A percentile compares a stretch with the other conserved stretches of the same genome.
Conservation (phyloP, 2,888 invertebrate genomes). For the Steinernema hermaphroditum region DNA sequence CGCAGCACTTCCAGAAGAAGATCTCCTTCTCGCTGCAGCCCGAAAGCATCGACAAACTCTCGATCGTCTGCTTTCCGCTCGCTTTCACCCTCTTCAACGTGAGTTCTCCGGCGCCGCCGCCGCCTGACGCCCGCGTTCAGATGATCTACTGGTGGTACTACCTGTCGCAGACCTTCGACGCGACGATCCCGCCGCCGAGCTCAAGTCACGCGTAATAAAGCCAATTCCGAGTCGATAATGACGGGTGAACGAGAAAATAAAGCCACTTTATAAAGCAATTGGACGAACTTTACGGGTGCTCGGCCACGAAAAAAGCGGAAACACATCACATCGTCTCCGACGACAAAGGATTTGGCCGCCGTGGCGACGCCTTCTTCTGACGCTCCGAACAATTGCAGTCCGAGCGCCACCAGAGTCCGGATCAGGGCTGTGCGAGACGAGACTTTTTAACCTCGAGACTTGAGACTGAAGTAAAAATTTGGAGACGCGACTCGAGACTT, state of each 20-base stretch:
- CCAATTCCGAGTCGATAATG: background rate
- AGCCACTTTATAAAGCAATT: conserved; percentile 5
- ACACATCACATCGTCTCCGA: too few species aligned
- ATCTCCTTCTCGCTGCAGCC: conserved; percentile 47
- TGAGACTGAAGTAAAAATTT: too few species aligned
- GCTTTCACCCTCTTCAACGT: conserved; percentile 92
- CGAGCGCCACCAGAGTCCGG: too few species aligned
- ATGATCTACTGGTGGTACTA: conserved; percentile 75
- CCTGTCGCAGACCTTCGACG: conserved; percentile 56
- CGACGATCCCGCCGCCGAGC: background rate
- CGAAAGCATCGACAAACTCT: conserved; percentile 85
- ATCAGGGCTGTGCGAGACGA: too few species aligned
- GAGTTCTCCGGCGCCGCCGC: conserved; percentile 23
- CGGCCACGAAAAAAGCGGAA: too few species aligned
- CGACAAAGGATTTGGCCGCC: too few species aligned
- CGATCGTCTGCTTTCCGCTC: conserved; percentile 90
- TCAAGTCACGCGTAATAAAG: conserved; percentile 26
- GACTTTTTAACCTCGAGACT: too few species aligned
- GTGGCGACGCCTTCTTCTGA: too few species aligned
- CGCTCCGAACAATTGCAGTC: too few species aligned
- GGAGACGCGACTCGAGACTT: too few species aligned
- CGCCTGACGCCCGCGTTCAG: conserved; percentile 44
- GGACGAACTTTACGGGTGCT: too few species aligned
- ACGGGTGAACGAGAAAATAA: conserved; percentile 27
- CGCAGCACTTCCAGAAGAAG: conserved; percentile 2